Evolutionary conservation across 2,888 invertebrate species (phyloP).

Genomic region (Synergus itoensis): DNA sequence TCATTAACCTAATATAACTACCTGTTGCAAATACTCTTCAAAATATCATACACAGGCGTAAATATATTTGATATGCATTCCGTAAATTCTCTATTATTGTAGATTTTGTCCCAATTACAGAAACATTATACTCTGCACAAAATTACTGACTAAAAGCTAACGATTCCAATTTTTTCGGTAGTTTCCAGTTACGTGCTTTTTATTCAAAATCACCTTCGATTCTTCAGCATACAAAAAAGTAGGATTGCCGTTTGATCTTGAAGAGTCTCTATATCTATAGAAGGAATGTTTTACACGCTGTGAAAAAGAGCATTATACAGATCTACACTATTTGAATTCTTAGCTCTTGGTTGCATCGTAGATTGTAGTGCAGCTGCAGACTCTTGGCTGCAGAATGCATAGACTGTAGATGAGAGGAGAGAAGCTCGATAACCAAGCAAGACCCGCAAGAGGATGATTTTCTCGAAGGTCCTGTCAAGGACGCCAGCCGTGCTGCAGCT

Average conservation of each 20-base stretch:
- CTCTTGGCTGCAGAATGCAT: neutral
- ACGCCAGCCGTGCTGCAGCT: slow-evolving; percentile 24
- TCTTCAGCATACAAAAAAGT: neutral
- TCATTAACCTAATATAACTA: slow-evolving; percentile 35
- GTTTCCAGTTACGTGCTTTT: neutral
- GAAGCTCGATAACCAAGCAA: slow-evolving; percentile 20
- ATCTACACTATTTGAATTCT: slow-evolving; percentile 11
- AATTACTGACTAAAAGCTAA: slow-evolving; percentile 29
- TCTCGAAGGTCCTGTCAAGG: slow-evolving; percentile 44
- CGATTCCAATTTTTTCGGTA: neutral
- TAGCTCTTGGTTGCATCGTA: neutral
- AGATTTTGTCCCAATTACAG: neutral
- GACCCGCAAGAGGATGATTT: slow-evolving; percentile 36
- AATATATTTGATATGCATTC: neutral
- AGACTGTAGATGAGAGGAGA: neutral
- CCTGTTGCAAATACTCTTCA: slow-evolving; percentile 33
- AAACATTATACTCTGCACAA: neutral
- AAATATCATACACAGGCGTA: neutral
- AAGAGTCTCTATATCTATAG: neutral
- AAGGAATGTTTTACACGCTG: neutral
- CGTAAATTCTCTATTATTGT: too few species aligned
- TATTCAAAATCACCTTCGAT: neutral
- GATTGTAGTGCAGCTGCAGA: neutral
- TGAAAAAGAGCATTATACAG: slow-evolving; percentile 12
- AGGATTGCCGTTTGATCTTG: neutral